Evolutionary conservation across 2,888 invertebrate species (phyloP), one percentile per base, ranked within the genome.

Genomic region (Scelioninae gen. 2): DNA sequence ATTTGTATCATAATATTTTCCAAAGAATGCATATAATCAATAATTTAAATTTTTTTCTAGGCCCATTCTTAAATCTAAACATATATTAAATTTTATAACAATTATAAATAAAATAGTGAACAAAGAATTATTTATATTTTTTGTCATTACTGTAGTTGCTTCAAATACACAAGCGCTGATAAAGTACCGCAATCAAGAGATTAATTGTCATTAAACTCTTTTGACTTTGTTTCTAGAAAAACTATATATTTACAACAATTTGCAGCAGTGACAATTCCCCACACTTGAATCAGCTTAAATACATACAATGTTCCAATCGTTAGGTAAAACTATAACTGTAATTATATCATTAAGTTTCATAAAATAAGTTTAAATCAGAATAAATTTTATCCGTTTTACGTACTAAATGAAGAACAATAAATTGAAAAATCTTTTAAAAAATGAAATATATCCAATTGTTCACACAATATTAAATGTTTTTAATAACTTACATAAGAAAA

Each of bases 201-300:
- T 53, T 64, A 55, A 71, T 53, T 53, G 18, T 70, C 52, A 52
- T 50, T 64, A 22, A 64, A 45, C 13, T 64, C 57, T 41, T 50
- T 45, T 39, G 71, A 35, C 55, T 73, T 57, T 50, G 25, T 64
- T 19, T 68, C 76, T 76, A 76, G 70, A 76, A 75, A 69, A 76
- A 74, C 75, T 77, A 77, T 73, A 69, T 77, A 79, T 79, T 73
- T 79, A 79, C 78, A 79, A 70, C 58, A 55, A 57, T 70, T 67
- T 69, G 57, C 64, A 65, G 72, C 60, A 72, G 61, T 67, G 65
- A 60, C 72, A 72, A 72, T 72, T 72, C 72, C 72, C 65, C 64
- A 71, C 57, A 71, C 28, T 35, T 50, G 58, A 64, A 52, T 64
- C 39, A 61, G 35, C 52, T 43, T 31, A 50, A 46, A 68, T 16